Evolutionary conservation across 2,888 invertebrate species (phyloP), one percentile per base, ranked within the genome.

Genomic region (Shargacucullia verbasci): DNA sequence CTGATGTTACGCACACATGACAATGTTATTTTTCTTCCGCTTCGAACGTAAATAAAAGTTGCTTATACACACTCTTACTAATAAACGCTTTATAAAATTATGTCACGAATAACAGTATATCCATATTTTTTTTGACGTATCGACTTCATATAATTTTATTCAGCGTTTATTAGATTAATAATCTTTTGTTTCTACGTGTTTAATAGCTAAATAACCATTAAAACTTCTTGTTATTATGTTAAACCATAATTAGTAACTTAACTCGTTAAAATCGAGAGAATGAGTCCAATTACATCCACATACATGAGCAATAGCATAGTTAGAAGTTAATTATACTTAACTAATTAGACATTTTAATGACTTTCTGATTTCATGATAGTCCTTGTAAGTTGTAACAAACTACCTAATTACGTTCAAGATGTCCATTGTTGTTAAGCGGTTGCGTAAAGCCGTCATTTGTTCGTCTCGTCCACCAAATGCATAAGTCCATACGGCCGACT

Each of bases 361-460:
- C 64, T 76, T 75, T 77, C 68, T 66, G 70, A 74, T 79, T 77
- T 70, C 62, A 45, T 53, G 59, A 72, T 65, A 73, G 63, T 65
- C 67, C 65, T 76, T 71, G 73, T 75, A 73, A 71, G n/a, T n/a
- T 57, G 59, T 65, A 57, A 55, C 57, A 70, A 59, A 66, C 15
- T 59, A 44, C 53, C 60, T 77, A 65, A 76, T 78, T 76, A 75
- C 69, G 56, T 69, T 64, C 67, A 68, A 68, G 73, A 70, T 73
- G 76, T 75, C 78, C 48, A 81, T 84, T 83, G 78, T 79, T 78
- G 61, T 70, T 70, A 46, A 52, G 34, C 55, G 57, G 73, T 81
- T 81, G 80, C 78, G 82, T 78, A 77, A 78, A 80, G 84, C 84
- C 83, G 80, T 68, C 65, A 78, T 79, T 82, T 80, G 80, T 81